Evolutionary conservation across 2,797 vertebrate species (phyloP).

Genomic region (Tarsius wallacei): DNA sequence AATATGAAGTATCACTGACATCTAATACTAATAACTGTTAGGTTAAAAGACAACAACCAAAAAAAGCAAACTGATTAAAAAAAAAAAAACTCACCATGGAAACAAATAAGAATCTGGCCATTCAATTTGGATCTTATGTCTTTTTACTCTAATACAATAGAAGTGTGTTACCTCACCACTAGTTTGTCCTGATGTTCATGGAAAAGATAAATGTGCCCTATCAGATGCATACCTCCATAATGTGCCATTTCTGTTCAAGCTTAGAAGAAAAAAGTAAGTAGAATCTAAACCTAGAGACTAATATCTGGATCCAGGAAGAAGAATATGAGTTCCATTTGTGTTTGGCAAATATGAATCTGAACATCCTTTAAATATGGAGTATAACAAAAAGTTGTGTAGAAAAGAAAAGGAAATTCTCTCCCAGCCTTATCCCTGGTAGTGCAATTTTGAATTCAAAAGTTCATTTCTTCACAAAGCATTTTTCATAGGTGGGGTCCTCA

Average conservation of each 20-base stretch:
- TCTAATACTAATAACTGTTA: background rate
- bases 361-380: background rate
- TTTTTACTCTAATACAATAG: background rate
- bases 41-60: background rate
- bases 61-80: background rate
- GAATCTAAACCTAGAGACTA: background rate
- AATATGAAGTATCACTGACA: background rate
- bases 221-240: background rate
- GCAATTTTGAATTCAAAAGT: slow-evolving; percentile 24
- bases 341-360: background rate
- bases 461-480: slow-evolving; percentile 23
- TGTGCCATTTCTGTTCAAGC: background rate
- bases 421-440: background rate
- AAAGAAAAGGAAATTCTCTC: background rate
- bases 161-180: background rate
- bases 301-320: background rate
- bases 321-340: background rate
- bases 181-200: background rate
- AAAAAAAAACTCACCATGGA: background rate
- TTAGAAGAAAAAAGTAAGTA: background rate
- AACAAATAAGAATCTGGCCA: background rate
- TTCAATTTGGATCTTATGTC: background rate
- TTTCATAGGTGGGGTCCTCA: background rate
- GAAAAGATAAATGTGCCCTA: background rate
- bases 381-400: background rate